Evolutionary conservation across 2,888 invertebrate species (phyloP).

Genomic region (Chirona hameri): DNA sequence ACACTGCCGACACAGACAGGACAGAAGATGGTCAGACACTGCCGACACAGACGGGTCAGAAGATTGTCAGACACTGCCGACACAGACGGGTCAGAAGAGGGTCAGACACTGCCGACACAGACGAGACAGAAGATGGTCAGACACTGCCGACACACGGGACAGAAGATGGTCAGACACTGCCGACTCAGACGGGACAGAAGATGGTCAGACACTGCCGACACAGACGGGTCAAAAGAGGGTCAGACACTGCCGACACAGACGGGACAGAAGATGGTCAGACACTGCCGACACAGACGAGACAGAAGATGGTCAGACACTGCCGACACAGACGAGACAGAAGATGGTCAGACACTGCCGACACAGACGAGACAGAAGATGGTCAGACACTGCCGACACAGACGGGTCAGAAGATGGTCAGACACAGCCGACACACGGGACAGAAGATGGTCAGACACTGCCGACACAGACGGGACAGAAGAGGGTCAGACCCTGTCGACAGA

Average conservation of each 20-base stretch:
- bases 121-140: too few relatives aligned
- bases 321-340: neutral
- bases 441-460: constrained; percentile 84
- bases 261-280: too few relatives aligned
- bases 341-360: too few relatives aligned
- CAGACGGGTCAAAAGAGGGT: constrained; percentile 95
- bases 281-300: too few relatives aligned
- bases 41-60: constrained; percentile 53
- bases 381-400: constrained; percentile 63
- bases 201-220: too few relatives aligned
- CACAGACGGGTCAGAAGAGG: constrained; percentile 63
- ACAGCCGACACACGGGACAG: too few relatives aligned
- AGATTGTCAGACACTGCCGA: constrained; percentile 79
- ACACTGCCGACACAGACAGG: constrained; percentile 57
- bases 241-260: constrained; percentile 63
- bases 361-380: constrained; percentile 95
- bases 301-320: constrained; percentile 89
- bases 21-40: constrained; percentile 49
- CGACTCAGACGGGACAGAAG: neutral
- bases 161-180: constrained; percentile 89
- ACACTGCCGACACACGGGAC: too few relatives aligned
- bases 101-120: constrained; percentile 71
- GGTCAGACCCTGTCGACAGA: too few relatives aligned
- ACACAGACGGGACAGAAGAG: too few relatives aligned
- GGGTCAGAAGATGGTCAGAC: too few relatives aligned